A percentile compares a stretch with the other conserved stretches of the same genome.
Conservation (phyloP, 2,888 invertebrate species). For the Neoascia interrupta region DNA sequence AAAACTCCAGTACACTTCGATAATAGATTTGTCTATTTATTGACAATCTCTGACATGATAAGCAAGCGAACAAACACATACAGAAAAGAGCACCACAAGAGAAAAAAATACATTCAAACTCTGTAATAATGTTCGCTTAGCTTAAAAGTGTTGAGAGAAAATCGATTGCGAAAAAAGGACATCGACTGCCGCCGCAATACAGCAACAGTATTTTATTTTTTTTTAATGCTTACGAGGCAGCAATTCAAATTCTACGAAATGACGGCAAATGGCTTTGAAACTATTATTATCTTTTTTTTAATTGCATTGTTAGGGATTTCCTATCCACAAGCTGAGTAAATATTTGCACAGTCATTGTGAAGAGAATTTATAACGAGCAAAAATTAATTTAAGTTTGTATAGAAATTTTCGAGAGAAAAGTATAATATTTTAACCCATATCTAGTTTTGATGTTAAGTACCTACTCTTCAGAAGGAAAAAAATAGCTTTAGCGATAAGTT, state of each 20-base stretch:
- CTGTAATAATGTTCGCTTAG: not conserved
- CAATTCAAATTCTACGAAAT: not conserved
- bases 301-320: slow-evolving; percentile 32
- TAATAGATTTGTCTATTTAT: slow-evolving; percentile 11
- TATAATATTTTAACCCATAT: too few species aligned
- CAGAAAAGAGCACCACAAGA: not conserved
- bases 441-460: too few species aligned
- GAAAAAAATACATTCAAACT: not conserved
- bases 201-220: slow-evolving; percentile 13
- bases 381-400: too few species aligned
- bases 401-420: too few species aligned
- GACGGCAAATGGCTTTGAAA: slow-evolving; percentile 11
- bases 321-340: slow-evolving; percentile 8
- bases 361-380: too few species aligned
- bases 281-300: slow-evolving; percentile 16
- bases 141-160: slow-evolving; percentile 26
- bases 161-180: slow-evolving; percentile 38
- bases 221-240: slow-evolving; percentile 9
- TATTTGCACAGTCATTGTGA: slow-evolving; percentile 8
- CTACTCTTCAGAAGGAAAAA: too few species aligned
- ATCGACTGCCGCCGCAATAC: not conserved
- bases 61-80: slow-evolving; percentile 15
- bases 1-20: slow-evolving; percentile 16
- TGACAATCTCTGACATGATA: slow-evolving; percentile 14
- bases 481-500: too few species aligned